Base-by-base conservation (phyloP, 2,888 invertebrate species). In the Parnassius orleans region DNA sequence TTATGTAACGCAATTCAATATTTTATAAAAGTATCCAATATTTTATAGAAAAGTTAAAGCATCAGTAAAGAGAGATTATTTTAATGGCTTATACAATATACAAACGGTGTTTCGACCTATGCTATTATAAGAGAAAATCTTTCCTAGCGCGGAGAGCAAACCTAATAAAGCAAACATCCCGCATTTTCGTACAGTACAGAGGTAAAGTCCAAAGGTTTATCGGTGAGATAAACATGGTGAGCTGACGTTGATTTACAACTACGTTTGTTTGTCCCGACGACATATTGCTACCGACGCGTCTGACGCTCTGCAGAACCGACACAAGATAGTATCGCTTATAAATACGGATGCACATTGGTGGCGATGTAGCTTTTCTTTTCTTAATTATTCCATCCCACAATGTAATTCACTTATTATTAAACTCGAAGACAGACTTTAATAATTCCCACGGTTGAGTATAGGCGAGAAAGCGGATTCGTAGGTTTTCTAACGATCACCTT, bases 241-340 rank as follows among this genome's bases (percentile, higher is more conserved):
- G 43, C 11, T 11, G 62, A 54, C 62, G 62, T 58, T 62, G 62
- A 62, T 62, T 62, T 62, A 62, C 57, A 14, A 41, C 47, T 33
- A 51, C 51, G 61, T 47, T 53, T 50, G 57, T 62, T 57, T 62
- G 57, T 62, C 24, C 12, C 48, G 53, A 41, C 56, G 61, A 62
- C 57, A 53, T 41, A 62, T 57, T 57, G 61, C 53, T 47, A 42
- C 61, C 53, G 55, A 51, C n/a, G n/a, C n/a, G n/a, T n/a, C n/a
- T n/a, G n/a, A n/a, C 52, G 41, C 56, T 10, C 19, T 41, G 10
- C 2, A 41, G 12, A 7, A 42, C 46, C 15, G 15, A 46, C n/a
- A 19, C 10, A 9, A 14, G 48, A 48, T 48, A 48, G 14, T n/a
- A 14, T 14, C 14, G n/a, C 11, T 48, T 9, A 15, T 14, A 14